Percentiles rank a stretch among this genome's conserved stretches.
phyloP scores from a whole-genome alignment of 2,888 invertebrate species.

The Sarcophaga variegata region DNA sequence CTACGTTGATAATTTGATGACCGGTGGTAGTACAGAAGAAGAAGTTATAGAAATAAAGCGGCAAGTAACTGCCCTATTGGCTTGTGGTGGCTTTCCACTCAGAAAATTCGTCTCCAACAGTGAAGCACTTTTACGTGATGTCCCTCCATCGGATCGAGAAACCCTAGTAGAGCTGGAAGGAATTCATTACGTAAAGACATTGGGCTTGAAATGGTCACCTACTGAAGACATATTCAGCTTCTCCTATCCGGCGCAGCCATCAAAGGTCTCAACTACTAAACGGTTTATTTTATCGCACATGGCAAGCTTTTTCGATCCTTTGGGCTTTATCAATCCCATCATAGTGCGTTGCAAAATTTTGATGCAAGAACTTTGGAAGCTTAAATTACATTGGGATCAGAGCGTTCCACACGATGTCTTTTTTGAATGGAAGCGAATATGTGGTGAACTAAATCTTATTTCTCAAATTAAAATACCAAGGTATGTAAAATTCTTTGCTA shows the following conservation, averaged over 20 bases:
- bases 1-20: conserved; percentile 70
- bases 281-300: conserved; percentile 60
- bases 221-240: conserved; percentile 42
- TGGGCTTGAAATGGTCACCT: conserved; percentile 62
- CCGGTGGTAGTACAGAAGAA: conserved; percentile 51
- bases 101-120: conserved; percentile 66
- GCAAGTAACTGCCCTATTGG: conserved; percentile 53
- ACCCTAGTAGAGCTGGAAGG: too few relatives aligned
- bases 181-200: conserved; percentile 38
- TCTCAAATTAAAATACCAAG: background rate
- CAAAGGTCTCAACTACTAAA: conserved; percentile 34
- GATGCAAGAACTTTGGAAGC: conserved; percentile 53
- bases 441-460: background rate
- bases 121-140: background rate
- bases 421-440: conserved; percentile 28
- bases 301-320: conserved; percentile 56
- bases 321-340: conserved; percentile 54
- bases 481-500: too few relatives aligned
- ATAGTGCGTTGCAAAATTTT: conserved; percentile 57
- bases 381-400: conserved; percentile 61
- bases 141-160: too few relatives aligned
- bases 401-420: conserved; percentile 41
- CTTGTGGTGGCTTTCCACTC: conserved; percentile 57
- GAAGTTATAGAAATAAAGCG: conserved; percentile 57
- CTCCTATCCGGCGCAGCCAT: conserved; percentile 3